Base-by-base conservation (phyloP, 2,888 invertebrate species). In the Catonia carolina region DNA sequence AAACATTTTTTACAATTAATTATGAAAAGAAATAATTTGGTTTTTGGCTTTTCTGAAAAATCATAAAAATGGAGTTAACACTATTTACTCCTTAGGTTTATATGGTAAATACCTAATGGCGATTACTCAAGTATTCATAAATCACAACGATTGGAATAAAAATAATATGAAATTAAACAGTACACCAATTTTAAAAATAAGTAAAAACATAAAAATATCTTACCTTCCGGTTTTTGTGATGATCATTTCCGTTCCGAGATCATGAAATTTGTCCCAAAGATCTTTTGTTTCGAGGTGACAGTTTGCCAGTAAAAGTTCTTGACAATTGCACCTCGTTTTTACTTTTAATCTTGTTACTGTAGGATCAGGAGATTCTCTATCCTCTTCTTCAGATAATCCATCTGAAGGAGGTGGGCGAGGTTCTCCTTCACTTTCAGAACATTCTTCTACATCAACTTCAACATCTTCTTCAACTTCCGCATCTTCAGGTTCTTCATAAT, bases 171-270 rank as follows among this genome's bases (percentile, higher is more conserved):
- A n/a, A n/a, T n/a, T n/a, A n/a, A n/a, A n/a, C n/a, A n/a, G n/a
- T n/a, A n/a, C n/a, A n/a, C n/a, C n/a, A n/a, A n/a, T n/a, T n/a
- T n/a, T n/a, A n/a, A n/a, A n/a, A n/a, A n/a, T n/a, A n/a, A n/a
- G n/a, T n/a, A n/a, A n/a, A n/a, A n/a, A n/a, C n/a, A n/a, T n/a
- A n/a, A n/a, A 27, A 27, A 6, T 27, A 6, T 14, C 45, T 23
- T 71, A 86, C 86, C 87, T 79, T 71, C 88, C 88, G 59, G 85
- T 85, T 73, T 89, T 88, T 10, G 88, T 89, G 73, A 89, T 89
- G 73, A 89, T 89, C 88, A 89, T 89, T 74, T 88, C 87, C 1
- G 87, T 88, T 23, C 86, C 86, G 58, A 88, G 76, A 67, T 82
- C 81, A 71, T 82, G 79, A 74, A 89, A 89, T 72, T 87, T 86